Evolutionary conservation across 1,140 invertebrate genomes (phyloP).

Genomic region (Drusus annulatus): DNA sequence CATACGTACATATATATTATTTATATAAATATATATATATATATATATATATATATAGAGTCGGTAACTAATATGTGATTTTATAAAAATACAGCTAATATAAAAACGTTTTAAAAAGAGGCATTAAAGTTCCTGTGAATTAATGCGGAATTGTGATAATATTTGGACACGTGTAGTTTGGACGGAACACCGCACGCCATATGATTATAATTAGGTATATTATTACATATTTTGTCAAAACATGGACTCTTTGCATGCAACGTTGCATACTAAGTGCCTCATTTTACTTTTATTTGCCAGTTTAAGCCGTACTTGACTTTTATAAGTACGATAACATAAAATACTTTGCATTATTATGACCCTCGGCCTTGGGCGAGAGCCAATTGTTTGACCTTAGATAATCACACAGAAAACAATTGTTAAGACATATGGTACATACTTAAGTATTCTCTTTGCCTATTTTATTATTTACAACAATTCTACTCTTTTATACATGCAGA

Average conservation of each 20-base stretch:
- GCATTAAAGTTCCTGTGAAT: too few relatives aligned
- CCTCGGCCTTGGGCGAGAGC: conserved; percentile 3
- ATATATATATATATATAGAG: too few relatives aligned
- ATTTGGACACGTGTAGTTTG: conserved; percentile 15
- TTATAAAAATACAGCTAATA: too few relatives aligned
- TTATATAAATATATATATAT: too few relatives aligned
- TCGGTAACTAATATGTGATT: too few relatives aligned
- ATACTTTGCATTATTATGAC: not conserved
- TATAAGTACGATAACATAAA: conserved; percentile 2
- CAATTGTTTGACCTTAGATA: conserved; percentile 8
- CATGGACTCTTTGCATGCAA: not conserved
- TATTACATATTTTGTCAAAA: conserved; percentile 16
- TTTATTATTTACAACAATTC: too few relatives aligned
- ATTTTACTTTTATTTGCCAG: not conserved
- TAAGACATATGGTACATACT: too few relatives aligned
- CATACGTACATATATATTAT: too few relatives aligned
- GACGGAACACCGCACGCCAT: not conserved
- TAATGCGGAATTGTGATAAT: not conserved
- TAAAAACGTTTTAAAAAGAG: not conserved
- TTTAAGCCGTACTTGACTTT: conserved; percentile 1
- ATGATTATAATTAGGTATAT: not conserved
- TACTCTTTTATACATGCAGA: too few relatives aligned
- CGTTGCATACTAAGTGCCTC: not conserved
- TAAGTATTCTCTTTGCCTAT: too few relatives aligned
- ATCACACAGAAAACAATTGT: too few relatives aligned